Conservation (phyloP, 2,888 invertebrate species). For the Acleris literana region DNA sequence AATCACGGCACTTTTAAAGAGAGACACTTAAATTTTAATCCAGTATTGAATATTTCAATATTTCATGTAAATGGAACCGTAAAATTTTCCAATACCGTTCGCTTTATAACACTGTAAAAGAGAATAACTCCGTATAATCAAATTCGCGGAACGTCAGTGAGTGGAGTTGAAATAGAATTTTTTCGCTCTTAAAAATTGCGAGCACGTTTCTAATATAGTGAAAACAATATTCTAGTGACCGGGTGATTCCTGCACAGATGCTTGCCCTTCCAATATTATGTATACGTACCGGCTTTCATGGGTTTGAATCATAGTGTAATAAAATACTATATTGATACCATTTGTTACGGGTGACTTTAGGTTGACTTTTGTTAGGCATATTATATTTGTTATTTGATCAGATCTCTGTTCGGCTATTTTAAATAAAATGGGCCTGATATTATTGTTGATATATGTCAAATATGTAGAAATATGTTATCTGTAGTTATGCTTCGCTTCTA, state of each 20-base stretch:
- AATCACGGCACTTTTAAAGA: conserved; percentile 26
- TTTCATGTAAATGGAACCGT: conserved; percentile 69
- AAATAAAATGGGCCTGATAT: too few relatives aligned
- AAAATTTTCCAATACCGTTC: conserved; percentile 74
- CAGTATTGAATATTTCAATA: conserved; percentile 71
- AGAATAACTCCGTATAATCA: conserved; percentile 76
- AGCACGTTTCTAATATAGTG: conserved; percentile 85
- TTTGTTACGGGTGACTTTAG: conserved; percentile 26
- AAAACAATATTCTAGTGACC: conserved; percentile 85
- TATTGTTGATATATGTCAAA: too few relatives aligned
- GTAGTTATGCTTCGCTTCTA: too few relatives aligned
- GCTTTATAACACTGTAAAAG: conserved; percentile 74
- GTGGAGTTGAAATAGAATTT: conserved; percentile 78
- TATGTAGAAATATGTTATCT: too few relatives aligned
- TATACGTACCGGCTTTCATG: conserved; percentile 64
- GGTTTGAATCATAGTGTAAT: conserved; percentile 68
- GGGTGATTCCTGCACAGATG: conserved; percentile 82
- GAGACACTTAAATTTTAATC: conserved; percentile 59
- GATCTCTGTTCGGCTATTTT: too few relatives aligned
- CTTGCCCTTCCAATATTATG: conserved; percentile 75
- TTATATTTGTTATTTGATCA: not conserved
- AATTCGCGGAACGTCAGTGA: conserved; percentile 73
- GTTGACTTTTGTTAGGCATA: conserved; percentile 37
- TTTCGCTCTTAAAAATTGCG: conserved; percentile 83
- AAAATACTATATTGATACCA: conserved; percentile 48